A percentile compares a stretch with the other conserved stretches of the same genome.
phyloP scores from a whole-genome alignment of 2,888 invertebrate species.

The Graphium colonna region DNA sequence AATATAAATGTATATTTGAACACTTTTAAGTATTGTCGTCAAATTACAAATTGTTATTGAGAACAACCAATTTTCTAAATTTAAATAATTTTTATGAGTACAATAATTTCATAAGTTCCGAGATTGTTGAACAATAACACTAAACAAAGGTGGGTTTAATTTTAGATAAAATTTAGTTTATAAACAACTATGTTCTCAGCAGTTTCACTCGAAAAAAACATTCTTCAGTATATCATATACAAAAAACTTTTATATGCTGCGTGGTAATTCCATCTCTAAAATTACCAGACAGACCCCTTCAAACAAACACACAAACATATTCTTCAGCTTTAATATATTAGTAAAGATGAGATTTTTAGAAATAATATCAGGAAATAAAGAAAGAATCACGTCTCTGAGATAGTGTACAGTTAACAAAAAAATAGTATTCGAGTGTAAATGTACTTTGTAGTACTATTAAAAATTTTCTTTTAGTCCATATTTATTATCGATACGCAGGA shows the following conservation, averaged over 20 bases:
- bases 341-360: neutral
- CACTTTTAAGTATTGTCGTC: neutral
- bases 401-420: neutral
- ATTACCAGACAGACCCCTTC: too few species aligned
- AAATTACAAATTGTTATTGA: neutral
- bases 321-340: too few species aligned
- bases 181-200: neutral
- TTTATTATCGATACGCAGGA: neutral
- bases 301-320: too few species aligned
- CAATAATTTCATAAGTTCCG: constrained; percentile 8
- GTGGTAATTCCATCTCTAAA: too few species aligned
- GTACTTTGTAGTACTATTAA: neutral
- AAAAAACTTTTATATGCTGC: too few species aligned
- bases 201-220: too few species aligned
- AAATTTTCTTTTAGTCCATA: neutral
- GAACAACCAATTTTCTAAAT: constrained; percentile 10
- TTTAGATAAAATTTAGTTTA: constrained; percentile 18
- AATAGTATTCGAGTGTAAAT: neutral
- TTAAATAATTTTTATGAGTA: constrained; percentile 9
- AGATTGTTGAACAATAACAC: constrained; percentile 24
- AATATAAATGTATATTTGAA: neutral
- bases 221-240: too few species aligned
- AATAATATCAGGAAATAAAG: neutral
- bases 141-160: constrained; percentile 26
- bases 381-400: constrained; percentile 1